Conservation (phyloP, 2,888 invertebrate species). For the Conops quadrifasciatus region DNA sequence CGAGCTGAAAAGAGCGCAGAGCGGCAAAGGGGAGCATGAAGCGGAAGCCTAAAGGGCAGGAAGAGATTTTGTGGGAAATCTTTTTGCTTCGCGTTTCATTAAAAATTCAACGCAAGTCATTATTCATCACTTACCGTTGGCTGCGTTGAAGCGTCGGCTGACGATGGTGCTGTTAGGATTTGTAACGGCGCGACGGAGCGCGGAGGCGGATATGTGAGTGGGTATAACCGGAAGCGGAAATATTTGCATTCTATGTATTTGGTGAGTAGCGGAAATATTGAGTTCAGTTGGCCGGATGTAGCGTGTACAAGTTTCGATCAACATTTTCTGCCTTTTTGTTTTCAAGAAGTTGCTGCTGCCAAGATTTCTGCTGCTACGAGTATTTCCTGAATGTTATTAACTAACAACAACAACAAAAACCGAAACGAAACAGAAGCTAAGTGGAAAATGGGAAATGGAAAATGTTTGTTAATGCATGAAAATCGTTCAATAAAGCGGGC, state of each 20-base stretch:
- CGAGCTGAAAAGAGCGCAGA: background rate
- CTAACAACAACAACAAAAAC: background rate
- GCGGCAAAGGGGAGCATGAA: background rate
- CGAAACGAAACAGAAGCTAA: background rate
- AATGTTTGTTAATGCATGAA: too few species aligned
- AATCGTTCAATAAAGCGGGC: too few species aligned
- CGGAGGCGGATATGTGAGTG: background rate
- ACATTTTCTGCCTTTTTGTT: too few species aligned
- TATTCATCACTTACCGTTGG: conserved; percentile 34
- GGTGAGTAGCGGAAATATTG: conserved; percentile 9
- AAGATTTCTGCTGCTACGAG: too few species aligned
- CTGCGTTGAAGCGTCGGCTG: background rate
- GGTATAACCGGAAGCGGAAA: conserved; percentile 19
- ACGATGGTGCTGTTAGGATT: conserved; percentile 1
- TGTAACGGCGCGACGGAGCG: background rate
- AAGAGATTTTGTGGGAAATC: background rate
- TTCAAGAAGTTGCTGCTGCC: too few species aligned
- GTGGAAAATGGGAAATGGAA: background rate
- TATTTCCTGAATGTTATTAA: too few species aligned
- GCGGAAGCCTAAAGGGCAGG: background rate
- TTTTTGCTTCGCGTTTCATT: conserved; percentile 30
- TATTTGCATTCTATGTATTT: conserved; percentile 11
- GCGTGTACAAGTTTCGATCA: background rate
- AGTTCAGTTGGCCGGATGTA: conserved; percentile 13
- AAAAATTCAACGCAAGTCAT: conserved; percentile 39